Conservation (phyloP, 2,888 invertebrate genomes). For the Caenorhabditis auriculariae region DNA sequence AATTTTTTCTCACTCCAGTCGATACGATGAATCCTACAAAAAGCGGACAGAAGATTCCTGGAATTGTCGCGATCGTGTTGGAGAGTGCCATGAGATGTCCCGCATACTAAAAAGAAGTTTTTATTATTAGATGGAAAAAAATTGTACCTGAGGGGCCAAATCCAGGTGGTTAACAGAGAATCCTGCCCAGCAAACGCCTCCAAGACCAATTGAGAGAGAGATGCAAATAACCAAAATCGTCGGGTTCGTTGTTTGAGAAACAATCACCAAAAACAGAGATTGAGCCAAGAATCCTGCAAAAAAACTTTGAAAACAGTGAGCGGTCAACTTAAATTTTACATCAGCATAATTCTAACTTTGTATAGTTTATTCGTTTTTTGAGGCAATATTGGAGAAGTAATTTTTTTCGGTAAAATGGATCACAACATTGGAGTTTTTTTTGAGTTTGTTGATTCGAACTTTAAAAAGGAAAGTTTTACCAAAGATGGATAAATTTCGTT, state of each 20-base stretch:
- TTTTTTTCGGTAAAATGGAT: too few species aligned
- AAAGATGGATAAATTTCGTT: too few species aligned
- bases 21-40: constrained; percentile 79
- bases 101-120: constrained; percentile 71
- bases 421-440: too few species aligned
- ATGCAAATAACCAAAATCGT: constrained; percentile 78
- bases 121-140: constrained; percentile 4
- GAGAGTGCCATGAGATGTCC: constrained; percentile 88
- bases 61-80: constrained; percentile 85
- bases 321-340: too few species aligned
- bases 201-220: constrained; percentile 83
- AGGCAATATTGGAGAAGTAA: too few species aligned
- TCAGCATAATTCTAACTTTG: too few species aligned
- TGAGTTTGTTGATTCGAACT: too few species aligned
- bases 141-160: constrained; percentile 76
- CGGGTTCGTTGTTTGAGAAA: constrained; percentile 75
- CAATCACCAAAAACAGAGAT: constrained; percentile 82
- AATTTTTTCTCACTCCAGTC: constrained; percentile 70
- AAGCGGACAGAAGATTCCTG: constrained; percentile 86
- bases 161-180: constrained; percentile 81
- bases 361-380: too few species aligned
- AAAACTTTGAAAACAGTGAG: neutral
- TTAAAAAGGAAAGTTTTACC: too few species aligned
- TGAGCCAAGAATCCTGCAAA: constrained; percentile 74
- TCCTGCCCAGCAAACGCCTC: constrained; percentile 88